Conservation (phyloP, 2,797 vertebrate species). For the Chanos chanos region DNA sequence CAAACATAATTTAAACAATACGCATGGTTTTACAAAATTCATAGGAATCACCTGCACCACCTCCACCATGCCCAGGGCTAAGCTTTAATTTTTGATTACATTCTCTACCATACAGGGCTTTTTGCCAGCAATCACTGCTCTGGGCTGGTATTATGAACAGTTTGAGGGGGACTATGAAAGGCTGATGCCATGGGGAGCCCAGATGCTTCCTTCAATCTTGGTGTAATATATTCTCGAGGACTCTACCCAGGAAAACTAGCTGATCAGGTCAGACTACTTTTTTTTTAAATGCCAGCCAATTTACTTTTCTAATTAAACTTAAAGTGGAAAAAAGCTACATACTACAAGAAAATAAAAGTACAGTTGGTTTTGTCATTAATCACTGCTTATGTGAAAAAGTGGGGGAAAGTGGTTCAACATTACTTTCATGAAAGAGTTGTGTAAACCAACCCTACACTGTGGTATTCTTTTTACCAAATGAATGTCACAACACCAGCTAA, state of each 20-base stretch:
- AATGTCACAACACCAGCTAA: too few species aligned
- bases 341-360: too few species aligned
- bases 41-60: not conserved
- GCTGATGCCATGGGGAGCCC: slow-evolving; percentile 64
- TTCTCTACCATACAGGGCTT: slow-evolving; percentile 65
- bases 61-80: not conserved
- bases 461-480: too few species aligned
- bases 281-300: not conserved
- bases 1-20: not conserved
- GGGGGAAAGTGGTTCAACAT: too few species aligned
- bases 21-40: not conserved
- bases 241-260: slow-evolving; percentile 68
- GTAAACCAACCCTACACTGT: too few species aligned
- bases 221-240: slow-evolving; percentile 67
- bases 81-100: not conserved
- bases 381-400: too few species aligned
- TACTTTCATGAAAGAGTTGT: too few species aligned
- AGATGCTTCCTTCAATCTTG: slow-evolving; percentile 77
- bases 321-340: not conserved
- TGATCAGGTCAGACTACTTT: slow-evolving; percentile 55
- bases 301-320: not conserved
- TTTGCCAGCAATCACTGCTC: slow-evolving; percentile 71
- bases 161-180: slow-evolving; percentile 63
- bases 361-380: too few species aligned
- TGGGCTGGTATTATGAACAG: slow-evolving; percentile 79